Base-by-base conservation (phyloP, 37 sponge, comb jelly and placozoan genomes). In the Aplysina aerophoba region DNA sequence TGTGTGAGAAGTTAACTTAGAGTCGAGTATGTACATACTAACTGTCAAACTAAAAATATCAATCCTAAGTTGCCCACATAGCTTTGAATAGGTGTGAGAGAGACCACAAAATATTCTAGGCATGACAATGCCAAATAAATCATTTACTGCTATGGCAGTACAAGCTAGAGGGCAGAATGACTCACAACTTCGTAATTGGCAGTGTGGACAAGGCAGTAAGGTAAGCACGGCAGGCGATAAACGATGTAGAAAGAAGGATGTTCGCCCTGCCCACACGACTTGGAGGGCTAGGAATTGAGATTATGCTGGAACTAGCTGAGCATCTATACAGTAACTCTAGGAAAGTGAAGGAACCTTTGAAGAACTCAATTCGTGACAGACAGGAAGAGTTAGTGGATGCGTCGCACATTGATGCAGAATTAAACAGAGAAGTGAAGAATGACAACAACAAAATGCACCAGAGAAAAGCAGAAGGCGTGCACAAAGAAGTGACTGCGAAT, bases 191-290 rank as follows among this genome's bases (percentile, higher is more conserved):
- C n/a, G n/a, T n/a, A n/a, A n/a, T n/a, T n/a, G n/a, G n/a, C n/a
- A n/a, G n/a, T n/a, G n/a, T n/a, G n/a, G n/a, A n/a, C n/a, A n/a
- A n/a, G n/a, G n/a, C n/a, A n/a, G n/a, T n/a, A n/a, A n/a, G n/a
- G n/a, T n/a, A n/a, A n/a, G n/a, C n/a, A 62, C 64, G 64, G 12
- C 64, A 62, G 28, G 64, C 64, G 28, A 62, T 62, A 3, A 3
- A 14, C 11, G 64, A 62, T 62, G 28, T 11, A 62, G 64, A 62
- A 62, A 62, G 64, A 62, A 62, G 64, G 28, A 62, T 62, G 64
- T 62, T 62, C 11, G 64, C 64, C 64, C 28, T 62, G 64, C 64
- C 64, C 64, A 62, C 64, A 62, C 12, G 64, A 62, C 64, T 62
- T n/a, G 64, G 64, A 27, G 64, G 64, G 24, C 64, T 62, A 62